A percentile compares a stretch with the other conserved stretches of the same genome.
Evolutionary conservation across 1,140 invertebrate species (phyloP).

Genomic region (Ceratitis capitata): DNA sequence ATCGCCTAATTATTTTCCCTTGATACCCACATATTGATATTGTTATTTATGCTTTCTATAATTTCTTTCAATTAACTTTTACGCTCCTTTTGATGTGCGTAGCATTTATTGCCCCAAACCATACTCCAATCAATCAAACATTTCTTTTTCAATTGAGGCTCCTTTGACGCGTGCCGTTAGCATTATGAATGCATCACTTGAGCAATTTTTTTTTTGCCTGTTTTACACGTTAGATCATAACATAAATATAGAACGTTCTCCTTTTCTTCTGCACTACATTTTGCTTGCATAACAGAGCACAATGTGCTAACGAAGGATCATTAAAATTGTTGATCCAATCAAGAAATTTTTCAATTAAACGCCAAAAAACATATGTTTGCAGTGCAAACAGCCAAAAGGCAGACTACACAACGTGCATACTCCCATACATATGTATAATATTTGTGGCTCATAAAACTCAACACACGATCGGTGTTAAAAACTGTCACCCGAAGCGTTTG

Average conservation of each 20-base stretch:
- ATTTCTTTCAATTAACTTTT: slow-evolving; percentile 28
- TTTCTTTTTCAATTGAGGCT: not conserved
- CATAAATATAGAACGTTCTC: not conserved
- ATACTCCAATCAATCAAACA: slow-evolving; percentile 20
- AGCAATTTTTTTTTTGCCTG: not conserved
- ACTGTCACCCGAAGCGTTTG: slow-evolving; percentile 35
- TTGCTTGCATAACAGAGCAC: too few species aligned
- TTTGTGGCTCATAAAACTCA: not conserved
- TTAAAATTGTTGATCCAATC: slow-evolving; percentile 36
- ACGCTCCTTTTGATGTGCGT: not conserved
- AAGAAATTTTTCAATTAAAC: slow-evolving; percentile 37
- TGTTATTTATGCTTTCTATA: slow-evolving; percentile 1
- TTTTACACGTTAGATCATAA: not conserved
- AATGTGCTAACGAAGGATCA: slow-evolving; percentile 35
- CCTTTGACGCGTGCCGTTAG: slow-evolving; percentile 23
- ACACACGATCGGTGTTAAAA: not conserved
- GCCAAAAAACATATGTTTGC: slow-evolving; percentile 21
- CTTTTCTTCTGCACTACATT: not conserved
- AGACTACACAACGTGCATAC: too few species aligned
- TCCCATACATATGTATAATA: not conserved
- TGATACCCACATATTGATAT: not conserved
- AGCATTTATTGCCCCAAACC: not conserved
- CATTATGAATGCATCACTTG: not conserved
- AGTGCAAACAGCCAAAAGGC: not conserved
- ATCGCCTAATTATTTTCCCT: not conserved